Conservation (phyloP, 2,888 invertebrate genomes). For the Adelognathus sp. region DNA sequence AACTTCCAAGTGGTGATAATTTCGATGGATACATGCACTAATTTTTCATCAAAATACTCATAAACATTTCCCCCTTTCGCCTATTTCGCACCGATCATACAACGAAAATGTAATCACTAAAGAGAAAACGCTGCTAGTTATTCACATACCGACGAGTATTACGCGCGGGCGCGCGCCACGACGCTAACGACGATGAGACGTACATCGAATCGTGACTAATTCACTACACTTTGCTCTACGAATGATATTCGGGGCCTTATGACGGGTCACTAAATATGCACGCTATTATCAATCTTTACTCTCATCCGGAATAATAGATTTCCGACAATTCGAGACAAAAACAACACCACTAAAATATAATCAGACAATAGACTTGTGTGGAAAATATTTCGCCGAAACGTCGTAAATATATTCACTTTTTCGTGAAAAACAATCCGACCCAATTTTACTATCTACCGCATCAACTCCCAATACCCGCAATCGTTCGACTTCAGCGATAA, state of each 20-base stretch:
- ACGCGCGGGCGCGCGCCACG: too few species aligned
- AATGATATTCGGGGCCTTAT: neutral
- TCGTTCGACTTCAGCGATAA: neutral
- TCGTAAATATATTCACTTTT: neutral
- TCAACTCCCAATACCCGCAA: neutral
- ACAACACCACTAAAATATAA: neutral
- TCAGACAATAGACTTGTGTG: neutral
- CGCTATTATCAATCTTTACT: neutral
- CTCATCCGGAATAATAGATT: neutral
- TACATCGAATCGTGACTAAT: neutral
- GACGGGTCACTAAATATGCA: neutral
- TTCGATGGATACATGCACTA: too few species aligned
- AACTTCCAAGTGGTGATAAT: too few species aligned
- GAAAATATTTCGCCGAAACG: neutral
- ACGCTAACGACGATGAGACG: neutral
- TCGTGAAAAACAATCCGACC: neutral
- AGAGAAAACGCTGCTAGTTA: neutral
- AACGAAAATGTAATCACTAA: neutral
- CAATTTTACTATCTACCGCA: neutral
- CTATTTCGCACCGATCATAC: neutral
- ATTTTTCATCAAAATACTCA: neutral
- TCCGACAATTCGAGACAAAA: neutral
- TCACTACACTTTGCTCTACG: neutral
- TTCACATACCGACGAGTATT: constrained; percentile 9
- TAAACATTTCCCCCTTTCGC: neutral